These are phyloP conservation scores for Apotomis turbidana DNA, from an alignment of 2,888 invertebrate species.

Conservation along the genomic window DNA sequence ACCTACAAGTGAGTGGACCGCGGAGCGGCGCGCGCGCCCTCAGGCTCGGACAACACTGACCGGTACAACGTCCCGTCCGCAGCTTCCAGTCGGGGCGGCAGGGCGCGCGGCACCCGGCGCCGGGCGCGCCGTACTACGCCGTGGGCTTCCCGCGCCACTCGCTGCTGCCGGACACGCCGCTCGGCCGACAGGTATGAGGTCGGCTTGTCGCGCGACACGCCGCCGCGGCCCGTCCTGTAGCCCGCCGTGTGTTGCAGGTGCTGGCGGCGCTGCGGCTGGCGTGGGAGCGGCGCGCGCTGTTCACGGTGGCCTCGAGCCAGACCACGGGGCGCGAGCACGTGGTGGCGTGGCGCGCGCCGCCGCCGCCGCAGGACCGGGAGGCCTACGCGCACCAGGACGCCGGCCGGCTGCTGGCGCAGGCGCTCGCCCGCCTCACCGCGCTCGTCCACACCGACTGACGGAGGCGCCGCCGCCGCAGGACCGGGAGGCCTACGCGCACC, in stretches of 20 bases:
- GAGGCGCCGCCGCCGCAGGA: too few relatives aligned
- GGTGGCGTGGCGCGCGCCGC: conserved; percentile 80
- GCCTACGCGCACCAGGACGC: conserved; percentile 6
- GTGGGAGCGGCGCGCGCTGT: conserved; percentile 92
- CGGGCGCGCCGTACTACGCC: conserved; percentile 93
- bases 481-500: too few relatives aligned
- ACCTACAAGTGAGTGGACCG: conserved; percentile 86
- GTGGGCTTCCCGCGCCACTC: conserved; percentile 93
- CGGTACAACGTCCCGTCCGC: conserved; percentile 12
- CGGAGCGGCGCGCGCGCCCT: too few relatives aligned
- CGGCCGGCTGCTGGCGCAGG: neutral
- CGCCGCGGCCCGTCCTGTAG: conserved; percentile 87
- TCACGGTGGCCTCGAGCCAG: conserved; percentile 93
- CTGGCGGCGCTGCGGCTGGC: conserved; percentile 90
- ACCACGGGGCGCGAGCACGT: conserved; percentile 96
- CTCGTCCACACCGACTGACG: neutral
- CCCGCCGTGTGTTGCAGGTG: conserved; percentile 94
- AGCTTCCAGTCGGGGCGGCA: conserved; percentile 95
- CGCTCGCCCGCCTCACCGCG: neutral
- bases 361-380: neutral
- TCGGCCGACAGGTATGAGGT: conserved; percentile 82
- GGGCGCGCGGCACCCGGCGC: conserved; percentile 90
- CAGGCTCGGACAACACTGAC: too few relatives aligned
- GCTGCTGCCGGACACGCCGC: conserved; percentile 92
- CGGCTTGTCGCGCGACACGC: too few relatives aligned